These are phyloP conservation scores for Clanis bilineata DNA, from an alignment of 2,888 invertebrate genomes.

Conservation along the genomic window DNA sequence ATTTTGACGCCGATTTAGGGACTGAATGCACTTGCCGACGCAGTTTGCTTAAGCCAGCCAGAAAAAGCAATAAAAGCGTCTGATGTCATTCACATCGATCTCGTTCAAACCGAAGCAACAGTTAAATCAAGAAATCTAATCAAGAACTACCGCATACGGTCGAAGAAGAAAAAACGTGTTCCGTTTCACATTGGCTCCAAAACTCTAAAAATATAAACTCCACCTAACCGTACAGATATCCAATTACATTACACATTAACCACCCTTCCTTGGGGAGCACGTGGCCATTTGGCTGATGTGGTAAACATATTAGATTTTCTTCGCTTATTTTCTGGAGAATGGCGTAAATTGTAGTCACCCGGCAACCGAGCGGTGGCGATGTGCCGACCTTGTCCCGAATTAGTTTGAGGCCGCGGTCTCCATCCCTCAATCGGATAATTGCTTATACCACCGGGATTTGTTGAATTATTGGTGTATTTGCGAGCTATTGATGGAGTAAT, in stretches of 20 bases:
- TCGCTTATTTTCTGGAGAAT: neutral
- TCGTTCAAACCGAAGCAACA: no score
- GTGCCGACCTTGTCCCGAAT: conserved; percentile 1
- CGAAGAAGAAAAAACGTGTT: no score
- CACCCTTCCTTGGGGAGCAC: neutral
- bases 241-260: neutral
- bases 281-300: neutral
- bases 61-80: no score
- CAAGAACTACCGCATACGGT: no score
- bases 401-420: conserved; percentile 8
- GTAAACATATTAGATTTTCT: neutral
- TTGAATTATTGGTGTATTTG: neutral
- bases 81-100: no score
- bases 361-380: neutral
- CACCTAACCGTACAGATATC: no score
- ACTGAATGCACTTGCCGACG: no score
- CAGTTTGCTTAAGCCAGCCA: no score
- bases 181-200: no score
- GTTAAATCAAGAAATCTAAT: no score
- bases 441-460: conserved; percentile 11
- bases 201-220: no score
- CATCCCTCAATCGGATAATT: conserved; percentile 13
- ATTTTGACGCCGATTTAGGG: no score
- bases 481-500: neutral
- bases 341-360: neutral